phyloP scores from a whole-genome alignment of 2,113 vertebrate genomes.

The Spizaetus ornatus region DNA sequence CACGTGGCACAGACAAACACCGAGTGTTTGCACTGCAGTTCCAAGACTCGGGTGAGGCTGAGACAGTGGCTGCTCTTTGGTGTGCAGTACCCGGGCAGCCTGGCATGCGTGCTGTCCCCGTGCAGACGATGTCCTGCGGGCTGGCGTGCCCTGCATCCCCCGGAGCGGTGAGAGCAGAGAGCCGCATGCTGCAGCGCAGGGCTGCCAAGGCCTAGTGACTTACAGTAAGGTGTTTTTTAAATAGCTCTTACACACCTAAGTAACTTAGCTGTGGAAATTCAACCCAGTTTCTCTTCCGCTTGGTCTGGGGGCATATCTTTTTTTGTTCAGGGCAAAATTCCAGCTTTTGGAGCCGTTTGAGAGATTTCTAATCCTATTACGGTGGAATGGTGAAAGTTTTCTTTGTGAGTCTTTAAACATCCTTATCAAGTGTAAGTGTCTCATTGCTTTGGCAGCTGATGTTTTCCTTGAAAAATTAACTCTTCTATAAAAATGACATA shows the following conservation, averaged over 20 bases:
- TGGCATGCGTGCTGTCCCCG: accelerated
- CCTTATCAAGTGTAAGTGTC: background rate
- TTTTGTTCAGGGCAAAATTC: background rate
- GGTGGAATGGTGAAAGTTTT: background rate
- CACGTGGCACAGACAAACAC: background rate
- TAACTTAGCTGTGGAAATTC: background rate
- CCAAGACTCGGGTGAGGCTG: background rate
- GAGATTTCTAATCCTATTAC: background rate
- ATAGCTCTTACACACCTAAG: background rate
- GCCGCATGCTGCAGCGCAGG: accelerated
- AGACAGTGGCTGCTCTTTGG: background rate
- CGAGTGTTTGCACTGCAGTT: accelerated
- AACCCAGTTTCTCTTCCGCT: background rate
- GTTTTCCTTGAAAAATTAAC: background rate
- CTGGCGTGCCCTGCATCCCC: too few species aligned
- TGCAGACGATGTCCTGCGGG: accelerated
- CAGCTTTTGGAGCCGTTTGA: background rate
- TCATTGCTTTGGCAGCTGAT: conserved; percentile 13
- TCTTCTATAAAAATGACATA: background rate
- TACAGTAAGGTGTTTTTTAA: background rate
- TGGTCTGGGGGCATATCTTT: accelerated
- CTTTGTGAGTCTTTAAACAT: background rate
- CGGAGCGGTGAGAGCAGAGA: background rate
- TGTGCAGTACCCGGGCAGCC: background rate
- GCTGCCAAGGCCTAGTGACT: background rate